A percentile compares a stretch with the other conserved stretches of the same genome.
Evolutionary conservation across 2,888 invertebrate genomes (phyloP).

Genomic region (Tholera decimalis): DNA sequence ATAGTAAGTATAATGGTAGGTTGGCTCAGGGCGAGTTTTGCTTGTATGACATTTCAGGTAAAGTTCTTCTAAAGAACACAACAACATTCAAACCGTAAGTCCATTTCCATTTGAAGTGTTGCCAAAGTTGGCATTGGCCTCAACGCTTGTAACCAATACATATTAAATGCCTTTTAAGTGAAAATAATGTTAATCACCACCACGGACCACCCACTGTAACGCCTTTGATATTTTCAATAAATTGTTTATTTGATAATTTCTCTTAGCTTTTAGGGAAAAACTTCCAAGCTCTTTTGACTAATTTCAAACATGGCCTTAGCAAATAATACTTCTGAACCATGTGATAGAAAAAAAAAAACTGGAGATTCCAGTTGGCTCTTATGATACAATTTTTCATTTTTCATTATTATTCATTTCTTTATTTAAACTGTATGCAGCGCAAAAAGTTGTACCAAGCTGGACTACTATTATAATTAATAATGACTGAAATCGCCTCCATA

Average conservation of each 20-base stretch:
- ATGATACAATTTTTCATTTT: not conserved
- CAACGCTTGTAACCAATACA: slow-evolving; percentile 51
- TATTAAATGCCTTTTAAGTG: slow-evolving; percentile 42
- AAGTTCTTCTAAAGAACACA: not conserved
- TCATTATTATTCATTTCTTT: not conserved
- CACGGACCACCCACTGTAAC: slow-evolving; percentile 33
- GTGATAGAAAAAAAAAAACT: not conserved
- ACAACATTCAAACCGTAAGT: not conserved
- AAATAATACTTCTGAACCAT: not conserved
- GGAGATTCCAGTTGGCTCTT: not conserved
- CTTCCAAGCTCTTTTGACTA: not conserved
- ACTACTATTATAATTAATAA: no score
- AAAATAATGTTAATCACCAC: slow-evolving; percentile 43
- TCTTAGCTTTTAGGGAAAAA: slow-evolving; percentile 13
- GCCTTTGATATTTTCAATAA: slow-evolving; percentile 36
- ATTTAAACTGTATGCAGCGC: no score
- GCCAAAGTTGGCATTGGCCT: slow-evolving; percentile 20
- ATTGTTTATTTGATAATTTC: slow-evolving; percentile 13
- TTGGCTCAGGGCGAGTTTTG: no score
- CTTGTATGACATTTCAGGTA: no score
- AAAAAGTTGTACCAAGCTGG: no score
- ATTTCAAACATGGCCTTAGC: not conserved
- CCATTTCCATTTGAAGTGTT: slow-evolving; percentile 13
- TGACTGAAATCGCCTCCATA: not conserved
- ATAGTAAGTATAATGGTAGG: no score